These are phyloP conservation scores for Carterocephalus palaemon DNA, from an alignment of 2,888 invertebrate genomes.

Conservation along the genomic window DNA sequence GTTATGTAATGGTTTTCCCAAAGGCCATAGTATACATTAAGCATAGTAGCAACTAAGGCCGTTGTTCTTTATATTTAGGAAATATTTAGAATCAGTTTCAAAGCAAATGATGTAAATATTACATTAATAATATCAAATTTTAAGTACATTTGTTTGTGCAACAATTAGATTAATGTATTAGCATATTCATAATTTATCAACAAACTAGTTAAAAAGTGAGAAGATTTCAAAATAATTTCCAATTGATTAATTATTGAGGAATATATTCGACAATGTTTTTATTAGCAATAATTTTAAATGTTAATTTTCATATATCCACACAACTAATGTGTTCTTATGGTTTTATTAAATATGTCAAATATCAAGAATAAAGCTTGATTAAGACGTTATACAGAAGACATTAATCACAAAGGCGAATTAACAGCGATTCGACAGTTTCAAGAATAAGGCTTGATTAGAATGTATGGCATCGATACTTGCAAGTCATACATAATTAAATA, in stretches of 20 bases:
- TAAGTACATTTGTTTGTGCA: constrained; percentile 58
- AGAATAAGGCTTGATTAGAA: constrained; percentile 10
- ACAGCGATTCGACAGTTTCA: constrained; percentile 7
- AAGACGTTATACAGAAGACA: constrained; percentile 22
- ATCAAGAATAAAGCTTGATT: constrained; percentile 25
- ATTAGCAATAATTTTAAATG: constrained; percentile 8
- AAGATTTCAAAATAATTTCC: constrained; percentile 7
- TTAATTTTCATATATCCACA: constrained; percentile 17
- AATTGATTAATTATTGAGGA: constrained; percentile 4
- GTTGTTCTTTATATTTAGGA: constrained; percentile 49
- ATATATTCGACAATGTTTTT: constrained; percentile 5
- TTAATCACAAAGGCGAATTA: constrained; percentile 11
- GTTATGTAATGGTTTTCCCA: constrained; percentile 65
- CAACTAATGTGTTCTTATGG: constrained; percentile 7
- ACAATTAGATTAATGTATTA: constrained; percentile 23
- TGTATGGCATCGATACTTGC: constrained; percentile 32
- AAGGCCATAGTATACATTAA: constrained; percentile 61
- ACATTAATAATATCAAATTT: constrained; percentile 54
- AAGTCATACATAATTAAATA: constrained; percentile 46
- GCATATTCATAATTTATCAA: constrained; percentile 24
- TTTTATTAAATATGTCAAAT: constrained; percentile 22
- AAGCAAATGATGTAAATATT: constrained; percentile 40
- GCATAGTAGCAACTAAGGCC: constrained; percentile 53
- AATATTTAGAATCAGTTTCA: constrained; percentile 34
- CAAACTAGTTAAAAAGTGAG: constrained; percentile 21